Evolutionary conservation across 2,113 vertebrate species (phyloP).

Genomic region (Nothobranchius furzeri): DNA sequence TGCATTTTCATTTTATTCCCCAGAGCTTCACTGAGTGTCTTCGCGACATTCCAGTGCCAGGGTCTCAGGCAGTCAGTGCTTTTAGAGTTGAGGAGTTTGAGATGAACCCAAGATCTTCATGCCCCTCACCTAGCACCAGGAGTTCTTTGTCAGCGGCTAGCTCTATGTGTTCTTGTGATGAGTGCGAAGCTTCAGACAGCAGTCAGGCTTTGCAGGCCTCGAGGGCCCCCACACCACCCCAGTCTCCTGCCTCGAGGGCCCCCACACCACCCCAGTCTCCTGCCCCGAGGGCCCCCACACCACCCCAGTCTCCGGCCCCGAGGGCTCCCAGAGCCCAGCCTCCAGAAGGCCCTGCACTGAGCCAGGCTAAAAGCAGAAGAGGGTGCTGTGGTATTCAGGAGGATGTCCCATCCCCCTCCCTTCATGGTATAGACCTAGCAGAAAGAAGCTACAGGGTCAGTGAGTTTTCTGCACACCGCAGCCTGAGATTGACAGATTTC

Average conservation of each 20-base stretch:
- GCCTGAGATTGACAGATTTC: not conserved
- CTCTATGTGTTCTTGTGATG: constrained; percentile 72
- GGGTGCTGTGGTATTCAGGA: constrained; percentile 73
- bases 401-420: constrained; percentile 49
- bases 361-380: constrained; percentile 81
- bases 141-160: constrained; percentile 83
- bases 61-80: constrained; percentile 30
- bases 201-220: constrained; percentile 60
- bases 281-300: constrained; percentile 7
- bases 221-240: constrained; percentile 42
- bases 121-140: constrained; percentile 71
- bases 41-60: constrained; percentile 69
- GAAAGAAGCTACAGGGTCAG: constrained; percentile 85
- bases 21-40: constrained; percentile 58
- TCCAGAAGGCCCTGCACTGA: constrained; percentile 52
- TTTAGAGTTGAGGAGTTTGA: constrained; percentile 34
- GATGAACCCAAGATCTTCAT: not conserved
- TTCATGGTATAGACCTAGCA: constrained; percentile 76
- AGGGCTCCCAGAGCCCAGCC: constrained; percentile 59
- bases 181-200: constrained; percentile 73
- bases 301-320: constrained; percentile 61
- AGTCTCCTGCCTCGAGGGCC: constrained; percentile 57
- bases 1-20: constrained; percentile 69
- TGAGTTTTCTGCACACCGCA: constrained; percentile 57
- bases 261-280: constrained; percentile 53